Evolutionary conservation across 2,888 invertebrate species (phyloP), one percentile per base, ranked within the genome.

Genomic region (Xestia ashworthii): DNA sequence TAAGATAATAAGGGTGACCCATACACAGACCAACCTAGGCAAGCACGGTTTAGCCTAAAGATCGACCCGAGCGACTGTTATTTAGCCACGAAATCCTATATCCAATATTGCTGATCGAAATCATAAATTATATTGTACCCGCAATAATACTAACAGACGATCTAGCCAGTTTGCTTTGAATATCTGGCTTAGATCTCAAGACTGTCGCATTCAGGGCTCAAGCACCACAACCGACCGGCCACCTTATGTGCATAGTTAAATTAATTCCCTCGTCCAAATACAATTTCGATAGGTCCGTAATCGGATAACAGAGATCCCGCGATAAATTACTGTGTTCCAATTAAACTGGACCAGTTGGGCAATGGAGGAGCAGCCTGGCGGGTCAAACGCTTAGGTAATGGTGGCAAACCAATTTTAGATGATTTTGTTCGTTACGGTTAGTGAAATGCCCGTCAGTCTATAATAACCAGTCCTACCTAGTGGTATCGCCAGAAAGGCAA

Each of bases 301-400:
- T 93, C 93, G 89, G 93, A 93, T 93, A 93, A 92, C 92, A 87
- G 90, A 93, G 93, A 93, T 93, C 92, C 91, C 88, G 85, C 91
- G 92, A 93, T 93, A 93, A 93, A 93, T 93, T 93, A 90, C 91
- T 91, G 89, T 90, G 90, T 91, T 92, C 93, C 93, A 93, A 93
- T 93, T 93, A 93, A 92, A 93, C 88, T 78, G 87, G 90, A 83
- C 89, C 89, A 84, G 89, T 87, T 87, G 81, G 89, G 84, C 73
- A 66, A 53, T 53, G 74, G 76, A 44, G 38, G 0, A 41, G 19
- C 48, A 84, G 80, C 81, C 84, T 41, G 25, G 77, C 84, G 80
- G 62, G 6, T 71, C 0, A 25, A 46, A 53, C 71, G 78, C 53
- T n/a, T 41, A 14, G 6, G 5, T 25, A 62, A 68, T 44, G 14